Evolutionary conservation across 2,113 vertebrate genomes (phyloP), one percentile per base, ranked within the genome.

Genomic region (Aphyosemion australe): DNA sequence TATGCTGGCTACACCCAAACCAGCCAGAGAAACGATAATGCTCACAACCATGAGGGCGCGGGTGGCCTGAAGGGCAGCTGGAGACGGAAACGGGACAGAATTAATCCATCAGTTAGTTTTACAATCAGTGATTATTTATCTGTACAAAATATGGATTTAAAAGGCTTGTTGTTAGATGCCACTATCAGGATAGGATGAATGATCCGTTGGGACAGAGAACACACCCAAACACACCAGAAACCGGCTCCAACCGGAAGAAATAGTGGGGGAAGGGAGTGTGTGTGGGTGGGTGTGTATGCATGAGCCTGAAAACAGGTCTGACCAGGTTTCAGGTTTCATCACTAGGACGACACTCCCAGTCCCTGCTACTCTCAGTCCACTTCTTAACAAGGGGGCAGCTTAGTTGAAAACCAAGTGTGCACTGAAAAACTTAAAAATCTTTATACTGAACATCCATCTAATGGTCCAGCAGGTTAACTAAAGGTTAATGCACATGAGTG

Each of bases 21-120:
- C 95, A 0, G 83, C 65, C 15, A 90, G 41, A 0, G 91, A 79
- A 32, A 95, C 64, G 5, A 97, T 85, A 5, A 95, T 87, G 1
- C 91, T 84, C 6, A 96, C 72, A 7, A 96, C 86, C 95, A 96
- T 97, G 43, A 97, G 92, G 6, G 95, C 95, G 0, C 95, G 90
- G 0, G 95, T 95, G 60, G 94, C 94, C 84, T 97, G 95, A 4
- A 94, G 61, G 55, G 93, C 59, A 50, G 87, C 95, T 96, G 81
- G 19, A 21, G 1, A 54, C 54, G 12, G n/a, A 16, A 14, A 19
- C 12, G 55, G 0, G 18, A 74, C 0, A 48, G 1, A 19, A 68
- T 84, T 66, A 74, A 73, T 14, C 21, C 32, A 56, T 47, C 14
- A 26, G 20, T 32, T 53, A 21, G 0, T 61, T 13, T 7, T 63